Evolutionary conservation across 2,113 vertebrate genomes (phyloP).

Genomic region (Vicugna pacos): DNA sequence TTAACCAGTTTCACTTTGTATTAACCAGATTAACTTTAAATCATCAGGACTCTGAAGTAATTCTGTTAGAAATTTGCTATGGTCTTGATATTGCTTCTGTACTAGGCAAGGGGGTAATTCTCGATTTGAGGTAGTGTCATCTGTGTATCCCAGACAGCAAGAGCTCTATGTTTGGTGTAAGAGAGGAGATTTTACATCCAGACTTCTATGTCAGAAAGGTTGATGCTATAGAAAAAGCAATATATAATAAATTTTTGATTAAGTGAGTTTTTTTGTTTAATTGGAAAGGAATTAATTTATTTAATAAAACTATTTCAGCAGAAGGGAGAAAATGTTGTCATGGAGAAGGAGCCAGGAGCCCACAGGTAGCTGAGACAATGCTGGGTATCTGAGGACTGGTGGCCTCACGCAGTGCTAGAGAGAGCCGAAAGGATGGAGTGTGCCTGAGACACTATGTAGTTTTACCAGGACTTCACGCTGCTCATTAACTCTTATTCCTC

Average conservation of each 20-base stretch:
- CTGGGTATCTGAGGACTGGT: neutral
- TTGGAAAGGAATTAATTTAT: neutral
- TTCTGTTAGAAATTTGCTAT: neutral
- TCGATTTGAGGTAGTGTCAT: neutral
- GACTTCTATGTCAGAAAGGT: neutral
- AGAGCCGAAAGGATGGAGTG: neutral
- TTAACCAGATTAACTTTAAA: slow-evolving; percentile 33
- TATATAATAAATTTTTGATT: neutral
- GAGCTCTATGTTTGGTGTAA: neutral
- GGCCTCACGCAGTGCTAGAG: neutral
- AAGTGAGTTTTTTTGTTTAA: neutral
- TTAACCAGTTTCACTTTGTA: slow-evolving; percentile 54
- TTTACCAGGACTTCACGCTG: neutral
- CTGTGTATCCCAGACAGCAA: neutral
- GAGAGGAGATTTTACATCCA: neutral
- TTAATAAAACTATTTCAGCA: neutral
- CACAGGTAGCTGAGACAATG: neutral
- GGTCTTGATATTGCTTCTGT: neutral
- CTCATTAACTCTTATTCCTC: neutral
- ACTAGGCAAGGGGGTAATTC: neutral
- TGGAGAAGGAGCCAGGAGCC: neutral
- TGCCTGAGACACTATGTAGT: neutral
- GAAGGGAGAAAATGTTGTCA: neutral
- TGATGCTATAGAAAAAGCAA: neutral
- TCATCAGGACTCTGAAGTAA: neutral